Base-by-base conservation (phyloP, 2,113 vertebrate species). In the Acanthisitta chloris region DNA sequence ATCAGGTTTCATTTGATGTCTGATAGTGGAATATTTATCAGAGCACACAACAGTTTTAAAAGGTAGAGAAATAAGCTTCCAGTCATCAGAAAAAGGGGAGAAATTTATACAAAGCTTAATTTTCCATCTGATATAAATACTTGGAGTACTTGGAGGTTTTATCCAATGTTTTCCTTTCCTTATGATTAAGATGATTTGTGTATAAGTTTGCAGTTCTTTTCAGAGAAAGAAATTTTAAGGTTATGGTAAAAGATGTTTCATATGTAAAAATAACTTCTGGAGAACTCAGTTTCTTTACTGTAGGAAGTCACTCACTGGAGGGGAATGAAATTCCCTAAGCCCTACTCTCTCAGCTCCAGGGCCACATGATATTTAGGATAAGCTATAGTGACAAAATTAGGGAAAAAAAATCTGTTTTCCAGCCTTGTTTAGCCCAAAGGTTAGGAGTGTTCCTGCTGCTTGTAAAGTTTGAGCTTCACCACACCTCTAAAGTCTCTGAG, bases 21-120 rank as follows among this genome's bases (percentile, higher is more conserved):
- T 88, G 55, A 72, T 58, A 64, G 34, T 73, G 29, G 88, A 86
- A 92, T 86, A 86, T 65, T 91, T 81, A 81, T 86, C 59, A 81
- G 69, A 76, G 36, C 51, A 74, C 26, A n/a, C 20, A 86, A 38
- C 26, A 61, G 20, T 58, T 71, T 90, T 85, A 73, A 76, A 81
- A 83, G 54, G 54, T 16, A 66, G 54, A 48, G 14, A 92, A 92
- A 61, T 66, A 70, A 78, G 19, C 20, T 94, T 88, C 34, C 12
- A 67, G 2, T 34, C 45, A 16, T 66, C 12, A 45, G 69, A 88
- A 81, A 87, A 72, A 5, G 3, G 17, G 29, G 3, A 12, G 13
- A 81, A 69, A 40, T 62, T 23, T 14, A 46, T 24, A 54, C 13
- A 61, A 85, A 70, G 18, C 15, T 34, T 81, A 29, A 14, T 86